phyloP scores from a whole-genome alignment of 2,888 invertebrate species.

The Aricia artaxerxes region DNA sequence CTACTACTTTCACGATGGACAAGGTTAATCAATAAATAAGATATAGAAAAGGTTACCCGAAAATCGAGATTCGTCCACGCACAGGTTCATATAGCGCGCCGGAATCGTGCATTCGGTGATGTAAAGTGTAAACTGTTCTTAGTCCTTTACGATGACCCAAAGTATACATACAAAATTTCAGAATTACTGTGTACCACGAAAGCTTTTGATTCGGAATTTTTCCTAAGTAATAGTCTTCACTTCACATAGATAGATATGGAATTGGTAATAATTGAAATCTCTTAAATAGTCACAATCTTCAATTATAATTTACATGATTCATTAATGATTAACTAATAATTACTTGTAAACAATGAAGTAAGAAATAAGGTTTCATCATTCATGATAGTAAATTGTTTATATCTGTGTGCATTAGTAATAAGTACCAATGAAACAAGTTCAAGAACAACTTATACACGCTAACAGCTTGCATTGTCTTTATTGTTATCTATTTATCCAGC shows the following conservation, averaged over 20 bases:
- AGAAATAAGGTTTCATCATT: slow-evolving; percentile 8
- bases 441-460: slow-evolving; percentile 19
- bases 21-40: neutral
- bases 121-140: neutral
- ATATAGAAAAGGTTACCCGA: neutral
- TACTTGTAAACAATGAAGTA: neutral
- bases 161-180: too few species aligned
- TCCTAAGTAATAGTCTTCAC: too few species aligned
- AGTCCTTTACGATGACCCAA: too few species aligned
- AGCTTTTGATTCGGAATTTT: too few species aligned
- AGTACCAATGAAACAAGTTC: slow-evolving; percentile 1
- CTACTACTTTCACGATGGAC: neutral
- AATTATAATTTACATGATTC: too few species aligned
- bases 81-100: neutral
- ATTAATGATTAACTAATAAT: too few species aligned
- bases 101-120: neutral
- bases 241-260: too few species aligned
- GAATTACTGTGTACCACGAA: too few species aligned
- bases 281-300: too few species aligned
- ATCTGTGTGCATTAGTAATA: neutral
- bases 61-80: neutral
- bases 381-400: neutral
- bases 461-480: neutral
- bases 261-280: too few species aligned
- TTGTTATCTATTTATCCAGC: neutral